These are phyloP conservation scores for Halichoerus grypus DNA, from an alignment of 2,113 vertebrate species.

Conservation along the genomic window DNA sequence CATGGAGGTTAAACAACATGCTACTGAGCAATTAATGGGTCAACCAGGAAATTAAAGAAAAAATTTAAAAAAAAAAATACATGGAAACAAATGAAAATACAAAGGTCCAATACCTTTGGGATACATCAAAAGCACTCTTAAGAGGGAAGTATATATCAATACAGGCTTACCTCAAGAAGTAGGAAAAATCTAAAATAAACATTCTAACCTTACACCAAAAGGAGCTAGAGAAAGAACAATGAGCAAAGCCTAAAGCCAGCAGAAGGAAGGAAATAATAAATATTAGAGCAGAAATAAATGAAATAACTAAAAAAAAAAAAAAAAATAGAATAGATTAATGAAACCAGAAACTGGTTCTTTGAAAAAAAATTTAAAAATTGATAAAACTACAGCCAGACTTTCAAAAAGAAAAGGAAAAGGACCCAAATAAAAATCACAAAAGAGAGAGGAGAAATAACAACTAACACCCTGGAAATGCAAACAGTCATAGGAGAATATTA, in stretches of 20 bases:
- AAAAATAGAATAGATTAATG: neutral
- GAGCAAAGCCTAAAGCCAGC: neutral
- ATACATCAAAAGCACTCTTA: neutral
- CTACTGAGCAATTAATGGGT: neutral
- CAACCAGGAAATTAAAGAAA: neutral
- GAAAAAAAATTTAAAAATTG: neutral
- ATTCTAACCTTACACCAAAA: neutral
- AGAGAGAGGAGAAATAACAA: neutral
- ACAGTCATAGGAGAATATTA: neutral
- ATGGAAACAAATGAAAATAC: neutral
- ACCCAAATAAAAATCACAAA: neutral
- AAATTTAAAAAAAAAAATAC: neutral
- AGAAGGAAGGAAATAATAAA: neutral
- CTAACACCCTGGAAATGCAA: neutral
- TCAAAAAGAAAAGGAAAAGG: neutral
- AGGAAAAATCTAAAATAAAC: too few species aligned
- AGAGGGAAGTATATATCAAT: too few species aligned
- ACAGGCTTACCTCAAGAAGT: too few species aligned
- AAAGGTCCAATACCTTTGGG: neutral
- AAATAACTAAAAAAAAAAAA: neutral
- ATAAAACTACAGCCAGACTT: neutral
- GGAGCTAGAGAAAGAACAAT: neutral
- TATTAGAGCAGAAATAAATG: neutral
- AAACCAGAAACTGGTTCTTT: neutral
- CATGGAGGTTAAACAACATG: too few species aligned